A percentile compares a stretch with the other conserved stretches of the same genome.
phyloP scores from a whole-genome alignment of 2,113 vertebrate genomes.

The Megaleporinus macrocephalus region DNA sequence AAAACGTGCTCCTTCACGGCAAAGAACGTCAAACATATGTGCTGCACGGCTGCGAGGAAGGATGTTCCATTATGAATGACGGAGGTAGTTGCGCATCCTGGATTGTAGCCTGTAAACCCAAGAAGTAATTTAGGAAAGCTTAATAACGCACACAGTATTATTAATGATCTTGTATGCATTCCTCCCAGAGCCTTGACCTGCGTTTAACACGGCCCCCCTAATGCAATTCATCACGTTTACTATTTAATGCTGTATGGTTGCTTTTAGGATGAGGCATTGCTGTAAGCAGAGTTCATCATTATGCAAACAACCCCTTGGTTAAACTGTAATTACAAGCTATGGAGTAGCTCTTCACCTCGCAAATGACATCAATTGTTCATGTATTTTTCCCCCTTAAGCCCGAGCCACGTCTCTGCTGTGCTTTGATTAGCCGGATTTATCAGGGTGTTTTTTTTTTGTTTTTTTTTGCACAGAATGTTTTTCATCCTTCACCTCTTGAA shows the following conservation, averaged over 20 bases:
- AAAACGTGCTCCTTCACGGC: background rate
- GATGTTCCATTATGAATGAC: background rate
- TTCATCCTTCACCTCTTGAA: constrained; percentile 55
- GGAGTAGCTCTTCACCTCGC: constrained; percentile 55
- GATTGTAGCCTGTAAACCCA: constrained; percentile 32
- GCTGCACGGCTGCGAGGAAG: background rate
- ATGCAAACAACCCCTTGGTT: constrained; percentile 33
- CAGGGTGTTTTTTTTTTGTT: too few species aligned
- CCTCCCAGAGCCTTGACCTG: constrained; percentile 52
- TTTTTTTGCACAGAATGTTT: constrained; percentile 55
- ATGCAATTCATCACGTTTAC: constrained; percentile 41
- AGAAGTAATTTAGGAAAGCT: constrained; percentile 53
- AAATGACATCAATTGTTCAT: constrained; percentile 58
- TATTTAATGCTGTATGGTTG: constrained; percentile 41
- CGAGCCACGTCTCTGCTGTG: constrained; percentile 49
- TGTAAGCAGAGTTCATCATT: constrained; percentile 30
- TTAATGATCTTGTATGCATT: constrained; percentile 61
- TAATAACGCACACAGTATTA: constrained; percentile 39
- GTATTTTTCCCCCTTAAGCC: constrained; percentile 48
- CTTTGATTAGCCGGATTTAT: constrained; percentile 63
- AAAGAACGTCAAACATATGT: background rate
- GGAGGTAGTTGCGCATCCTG: background rate
- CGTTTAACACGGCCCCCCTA: constrained; percentile 54
- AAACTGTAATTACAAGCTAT: constrained; percentile 58
- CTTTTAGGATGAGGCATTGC: constrained; percentile 60